Conservation (phyloP, 2,888 invertebrate genomes). For the Rosalia funebris region DNA sequence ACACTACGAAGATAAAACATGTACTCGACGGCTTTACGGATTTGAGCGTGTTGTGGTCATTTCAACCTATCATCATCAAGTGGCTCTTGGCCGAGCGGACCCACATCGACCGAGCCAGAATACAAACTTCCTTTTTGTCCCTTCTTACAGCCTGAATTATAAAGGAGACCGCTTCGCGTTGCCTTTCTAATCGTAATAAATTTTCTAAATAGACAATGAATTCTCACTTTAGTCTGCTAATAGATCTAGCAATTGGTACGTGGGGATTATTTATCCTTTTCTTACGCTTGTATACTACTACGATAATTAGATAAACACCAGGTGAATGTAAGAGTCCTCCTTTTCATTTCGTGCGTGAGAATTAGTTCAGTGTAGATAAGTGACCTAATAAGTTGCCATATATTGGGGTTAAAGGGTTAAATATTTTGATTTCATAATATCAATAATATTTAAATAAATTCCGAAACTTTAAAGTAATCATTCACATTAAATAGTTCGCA, state of each 20-base stretch:
- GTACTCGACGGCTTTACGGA: constrained; percentile 46
- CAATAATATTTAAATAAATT: too few species aligned
- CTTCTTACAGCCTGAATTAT: constrained; percentile 38
- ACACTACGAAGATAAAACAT: constrained; percentile 44
- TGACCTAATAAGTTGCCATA: too few species aligned
- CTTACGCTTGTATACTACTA: background rate
- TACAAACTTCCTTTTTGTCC: constrained; percentile 46
- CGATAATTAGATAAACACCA: background rate
- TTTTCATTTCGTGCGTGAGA: too few species aligned
- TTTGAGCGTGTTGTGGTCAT: constrained; percentile 47
- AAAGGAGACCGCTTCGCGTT: constrained; percentile 29
- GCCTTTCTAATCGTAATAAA: constrained; percentile 31
- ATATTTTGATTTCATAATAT: too few species aligned
- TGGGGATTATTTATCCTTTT: constrained; percentile 18
- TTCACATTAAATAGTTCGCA: too few species aligned
- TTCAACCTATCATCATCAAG: constrained; percentile 53
- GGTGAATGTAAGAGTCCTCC: too few species aligned
- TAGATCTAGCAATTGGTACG: constrained; percentile 21
- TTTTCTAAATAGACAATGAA: constrained; percentile 34
- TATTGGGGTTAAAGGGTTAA: too few species aligned
- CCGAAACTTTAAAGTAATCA: too few species aligned
- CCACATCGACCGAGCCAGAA: constrained; percentile 41
- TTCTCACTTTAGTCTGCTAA: constrained; percentile 19
- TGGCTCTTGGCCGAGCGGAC: constrained; percentile 45
- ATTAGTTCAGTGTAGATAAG: too few species aligned